A percentile compares a stretch with the other conserved stretches of the same genome.
Evolutionary conservation across 1,140 invertebrate species (phyloP).

Genomic region (Scaptodrosophila lebanonensis): DNA sequence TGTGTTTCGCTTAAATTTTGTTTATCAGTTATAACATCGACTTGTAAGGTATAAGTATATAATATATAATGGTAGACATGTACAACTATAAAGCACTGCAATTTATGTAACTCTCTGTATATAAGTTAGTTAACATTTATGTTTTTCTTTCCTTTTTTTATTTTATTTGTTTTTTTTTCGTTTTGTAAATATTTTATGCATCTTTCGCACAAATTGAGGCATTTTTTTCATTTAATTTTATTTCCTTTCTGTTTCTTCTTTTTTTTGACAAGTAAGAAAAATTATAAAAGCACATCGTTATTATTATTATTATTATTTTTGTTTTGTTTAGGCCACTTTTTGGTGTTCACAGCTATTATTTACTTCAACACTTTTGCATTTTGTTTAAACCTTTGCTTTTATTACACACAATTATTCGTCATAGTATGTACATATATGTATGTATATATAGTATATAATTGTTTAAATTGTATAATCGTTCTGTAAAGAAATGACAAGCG

Average conservation of each 20-base stretch:
- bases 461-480: slow-evolving; percentile 35
- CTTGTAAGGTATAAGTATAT: slow-evolving; percentile 13
- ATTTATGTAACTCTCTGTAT: slow-evolving; percentile 30
- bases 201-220: slow-evolving; percentile 68
- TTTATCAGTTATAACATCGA: slow-evolving; percentile 2
- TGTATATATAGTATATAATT: slow-evolving; percentile 37
- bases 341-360: slow-evolving; percentile 68
- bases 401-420: slow-evolving; percentile 20
- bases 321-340: slow-evolving; percentile 62
- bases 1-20: slow-evolving; percentile 16
- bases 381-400: slow-evolving; percentile 4
- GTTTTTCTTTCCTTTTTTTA: too few relatives aligned
- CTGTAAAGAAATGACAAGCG: slow-evolving; percentile 42
- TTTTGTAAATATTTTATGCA: slow-evolving; percentile 45
- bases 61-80: slow-evolving; percentile 26
- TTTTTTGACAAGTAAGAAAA: slow-evolving; percentile 12
- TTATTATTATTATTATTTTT: slow-evolving; percentile 27
- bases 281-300: slow-evolving; percentile 33
- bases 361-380: slow-evolving; percentile 2
- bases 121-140: slow-evolving; percentile 26
- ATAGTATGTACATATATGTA: slow-evolving; percentile 38
- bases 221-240: slow-evolving; percentile 35
- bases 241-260: slow-evolving; percentile 12
- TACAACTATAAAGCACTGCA: slow-evolving; percentile 38
- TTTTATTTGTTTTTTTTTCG: slow-evolving; percentile 32